Evolutionary conservation across 2,113 vertebrate species (phyloP).

Genomic region (Galeopterus variegatus): DNA sequence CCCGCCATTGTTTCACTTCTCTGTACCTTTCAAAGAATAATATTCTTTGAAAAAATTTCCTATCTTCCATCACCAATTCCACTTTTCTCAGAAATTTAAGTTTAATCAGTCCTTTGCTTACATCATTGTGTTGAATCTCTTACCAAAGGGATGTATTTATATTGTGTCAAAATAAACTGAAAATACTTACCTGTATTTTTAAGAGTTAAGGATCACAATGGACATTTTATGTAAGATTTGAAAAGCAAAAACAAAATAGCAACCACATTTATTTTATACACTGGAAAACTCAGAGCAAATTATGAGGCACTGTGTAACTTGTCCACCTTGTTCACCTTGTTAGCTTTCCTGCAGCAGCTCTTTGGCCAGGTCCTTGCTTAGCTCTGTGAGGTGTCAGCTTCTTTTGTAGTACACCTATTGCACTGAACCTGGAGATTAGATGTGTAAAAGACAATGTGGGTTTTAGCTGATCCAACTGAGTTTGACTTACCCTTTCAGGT

Average conservation of each 20-base stretch:
- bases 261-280: not conserved
- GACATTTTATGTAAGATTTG: not conserved
- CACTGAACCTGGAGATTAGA: not conserved
- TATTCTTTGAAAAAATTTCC: not conserved
- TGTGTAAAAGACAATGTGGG: not conserved
- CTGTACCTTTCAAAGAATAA: not conserved
- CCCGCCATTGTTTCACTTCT: not conserved
- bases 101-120: not conserved
- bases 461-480: not conserved
- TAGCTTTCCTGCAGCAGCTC: not conserved
- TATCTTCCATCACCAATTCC: not conserved
- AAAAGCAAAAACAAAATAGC: not conserved
- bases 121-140: not conserved
- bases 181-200: not conserved
- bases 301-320: not conserved
- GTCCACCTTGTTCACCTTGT: not conserved
- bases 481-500: not conserved
- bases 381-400: not conserved
- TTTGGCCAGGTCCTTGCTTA: not conserved
- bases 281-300: not conserved
- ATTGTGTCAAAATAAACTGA: not conserved
- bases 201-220: not conserved
- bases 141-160: not conserved
- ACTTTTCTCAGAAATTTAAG: not conserved
- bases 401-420: not conserved